These are phyloP conservation scores for Chromobotia macracanthus DNA, from an alignment of 2,797 vertebrate genomes.

Conservation along the genomic window DNA sequence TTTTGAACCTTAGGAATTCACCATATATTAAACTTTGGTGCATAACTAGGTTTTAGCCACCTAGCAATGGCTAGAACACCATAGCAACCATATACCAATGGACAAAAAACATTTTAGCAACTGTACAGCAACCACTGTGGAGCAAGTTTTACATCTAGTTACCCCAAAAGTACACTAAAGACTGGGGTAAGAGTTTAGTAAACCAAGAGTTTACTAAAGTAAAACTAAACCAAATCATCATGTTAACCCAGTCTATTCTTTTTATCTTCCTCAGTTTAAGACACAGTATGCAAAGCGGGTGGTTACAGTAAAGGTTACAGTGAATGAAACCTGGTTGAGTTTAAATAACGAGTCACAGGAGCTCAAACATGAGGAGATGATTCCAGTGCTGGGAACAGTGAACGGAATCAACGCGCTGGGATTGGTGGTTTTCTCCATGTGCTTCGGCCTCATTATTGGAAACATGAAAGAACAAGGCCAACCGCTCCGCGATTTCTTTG, in stretches of 20 bases:
- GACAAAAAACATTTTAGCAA: too few species aligned
- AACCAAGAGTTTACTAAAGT: neutral
- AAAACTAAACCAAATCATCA: neutral
- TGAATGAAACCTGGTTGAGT: conserved; percentile 77
- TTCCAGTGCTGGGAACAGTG: conserved; percentile 86
- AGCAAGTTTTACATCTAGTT: too few species aligned
- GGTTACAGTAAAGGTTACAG: conserved; percentile 71
- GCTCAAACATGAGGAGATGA: conserved; percentile 79
- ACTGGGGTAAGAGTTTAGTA: too few species aligned
- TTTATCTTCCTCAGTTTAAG: conserved; percentile 81
- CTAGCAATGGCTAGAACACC: too few species aligned
- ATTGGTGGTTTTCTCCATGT: conserved; percentile 84
- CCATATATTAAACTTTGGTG: too few species aligned
- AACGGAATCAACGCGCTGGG: conserved; percentile 91
- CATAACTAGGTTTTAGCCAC: too few species aligned
- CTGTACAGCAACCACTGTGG: too few species aligned
- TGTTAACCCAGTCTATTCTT: neutral
- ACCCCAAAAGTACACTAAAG: too few species aligned
- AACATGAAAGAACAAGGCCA: conserved; percentile 81
- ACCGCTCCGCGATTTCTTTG: conserved; percentile 82
- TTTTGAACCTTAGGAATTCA: too few species aligned
- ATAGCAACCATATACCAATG: too few species aligned
- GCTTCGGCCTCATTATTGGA: conserved; percentile 83
- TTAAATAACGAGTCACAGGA: conserved; percentile 66
- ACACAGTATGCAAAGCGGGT: conserved; percentile 86